Base-by-base conservation (phyloP, 2,797 vertebrate species). In the Onychomys torridus region DNA sequence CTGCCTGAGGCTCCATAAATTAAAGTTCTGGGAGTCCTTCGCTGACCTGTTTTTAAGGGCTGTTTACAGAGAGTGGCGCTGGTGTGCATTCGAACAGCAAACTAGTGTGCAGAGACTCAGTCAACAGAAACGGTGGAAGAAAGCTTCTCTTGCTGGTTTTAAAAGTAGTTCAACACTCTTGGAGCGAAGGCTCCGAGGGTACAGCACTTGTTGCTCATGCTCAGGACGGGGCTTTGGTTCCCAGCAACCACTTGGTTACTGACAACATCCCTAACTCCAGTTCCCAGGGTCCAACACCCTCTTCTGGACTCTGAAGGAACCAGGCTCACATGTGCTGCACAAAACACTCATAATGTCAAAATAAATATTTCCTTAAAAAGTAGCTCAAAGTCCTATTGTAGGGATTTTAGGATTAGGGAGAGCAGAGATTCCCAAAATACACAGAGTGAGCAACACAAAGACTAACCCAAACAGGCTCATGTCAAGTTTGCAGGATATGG, bases 71-170 rank as follows among this genome's bases (percentile, higher is more conserved):
- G 78, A 91, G 63, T 40, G 59, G 92, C 57, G 52, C 14, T 69
- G 55, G 34, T 78, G 37, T 85, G 27, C 25, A 13, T 46, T 92
- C 96, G 90, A 79, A 95, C 23, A 29, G 14, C 16, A 81, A 69
- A 67, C 97, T 95, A 61, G 90, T 96, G 96, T 89, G 76, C 49
- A 94, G 78, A 97, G 97, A 98, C 63, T 98, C 97, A 98, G 95
- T 96, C 63, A 71, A n/a, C 84, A 97, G 97, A 96, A 98, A 98
- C 94, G 91, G 97, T 98, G 96, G 97, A 98, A 98, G 92, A 71
- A 85, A 63, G 83, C 81, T 97, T 98, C 95, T 98, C 93, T 98
- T 46, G 69, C 65, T 91, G 92, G 49, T 94, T 97, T 97, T 95
- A 96, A 97, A 96, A 87, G 67, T 34, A 98, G 95, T 65, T 97